Evolutionary conservation across 2,113 vertebrate genomes (phyloP).

Genomic region (Nothobranchius kuhntae): DNA sequence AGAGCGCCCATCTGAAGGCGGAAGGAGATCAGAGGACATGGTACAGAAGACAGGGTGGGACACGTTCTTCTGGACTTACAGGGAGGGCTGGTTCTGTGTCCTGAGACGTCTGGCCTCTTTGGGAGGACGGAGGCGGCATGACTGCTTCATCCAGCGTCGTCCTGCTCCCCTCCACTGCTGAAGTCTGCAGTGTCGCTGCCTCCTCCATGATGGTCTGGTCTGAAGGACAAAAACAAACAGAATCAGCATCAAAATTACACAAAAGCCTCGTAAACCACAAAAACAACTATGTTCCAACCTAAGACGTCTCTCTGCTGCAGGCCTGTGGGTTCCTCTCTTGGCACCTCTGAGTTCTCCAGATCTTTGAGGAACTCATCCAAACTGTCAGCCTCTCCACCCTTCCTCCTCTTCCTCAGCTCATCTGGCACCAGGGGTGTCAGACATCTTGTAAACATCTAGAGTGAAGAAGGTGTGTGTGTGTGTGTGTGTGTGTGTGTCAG

Average conservation of each 20-base stretch:
- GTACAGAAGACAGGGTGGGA: not conserved
- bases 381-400: slow-evolving; percentile 96
- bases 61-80: slow-evolving; percentile 72
- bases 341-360: slow-evolving; percentile 95
- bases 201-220: slow-evolving; percentile 95
- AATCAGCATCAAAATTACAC: not conserved
- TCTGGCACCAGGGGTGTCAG: slow-evolving; percentile 95
- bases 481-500: not conserved
- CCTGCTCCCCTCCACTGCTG: slow-evolving; percentile 90
- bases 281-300: slow-evolving; percentile 70
- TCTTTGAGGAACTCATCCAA: slow-evolving; percentile 97
- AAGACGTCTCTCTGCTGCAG: slow-evolving; percentile 85
- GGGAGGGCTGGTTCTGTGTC: slow-evolving; percentile 89
- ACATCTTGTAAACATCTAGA: slow-evolving; percentile 94
- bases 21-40: not conserved
- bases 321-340: slow-evolving; percentile 85
- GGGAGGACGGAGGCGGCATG: slow-evolving; percentile 91
- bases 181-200: slow-evolving; percentile 88
- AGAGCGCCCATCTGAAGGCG: slow-evolving; percentile 66
- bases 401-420: slow-evolving; percentile 93
- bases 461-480: not conserved
- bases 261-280: not conserved
- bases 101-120: slow-evolving; percentile 85
- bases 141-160: slow-evolving; percentile 88
- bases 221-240: slow-evolving; percentile 42